Evolutionary conservation across 2,797 vertebrate species (phyloP), one percentile per base, ranked within the genome.

Genomic region (Brachyrhaphis roseni): DNA sequence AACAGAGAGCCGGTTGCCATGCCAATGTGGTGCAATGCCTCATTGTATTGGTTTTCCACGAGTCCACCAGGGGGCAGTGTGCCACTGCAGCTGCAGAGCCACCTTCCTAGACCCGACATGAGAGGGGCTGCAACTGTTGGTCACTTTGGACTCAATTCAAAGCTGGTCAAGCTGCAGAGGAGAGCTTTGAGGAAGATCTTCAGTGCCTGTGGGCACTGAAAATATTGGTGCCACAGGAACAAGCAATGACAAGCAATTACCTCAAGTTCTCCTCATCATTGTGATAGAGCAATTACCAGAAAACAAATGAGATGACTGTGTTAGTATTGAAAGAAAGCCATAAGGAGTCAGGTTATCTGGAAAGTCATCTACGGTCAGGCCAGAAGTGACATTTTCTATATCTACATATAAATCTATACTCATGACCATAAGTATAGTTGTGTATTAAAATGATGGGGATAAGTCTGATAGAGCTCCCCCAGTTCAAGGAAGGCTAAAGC

Each of bases 41-140:
- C 3, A 4, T 1, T 73, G 41, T 45, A 43, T 80, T 36, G 77
- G 26, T 71, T 87, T 76, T 41, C 0, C 0, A 1, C 20, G 47
- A 0, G 64, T 78, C 91, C 95, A 95, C 84, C 23, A 20, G 95
- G 87, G 92, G 95, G 95, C 95, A 95, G 91, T 93, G 86, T 92
- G 91, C 88, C 75, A 78, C 89, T 81, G 59, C 80, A 18, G 5
- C 84, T 26, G 20, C 10, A 1, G 23, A 15, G 11, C 7, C 36
- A 13, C 31, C 75, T 34, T n/a, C 64, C 41, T 70, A 47, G 66
- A 78, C 66, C 83, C 1, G 47, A 89, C 76, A 86, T 75, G 76
- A 82, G 87, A 87, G 87, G 87, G 84, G 89, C 43, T 66, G 34
- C 62, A 23, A 26, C 36, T 68, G 11, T 4, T 23, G 64, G 64